phyloP scores from a whole-genome alignment of 2,888 invertebrate genomes.

The Microctonus brassicae region DNA sequence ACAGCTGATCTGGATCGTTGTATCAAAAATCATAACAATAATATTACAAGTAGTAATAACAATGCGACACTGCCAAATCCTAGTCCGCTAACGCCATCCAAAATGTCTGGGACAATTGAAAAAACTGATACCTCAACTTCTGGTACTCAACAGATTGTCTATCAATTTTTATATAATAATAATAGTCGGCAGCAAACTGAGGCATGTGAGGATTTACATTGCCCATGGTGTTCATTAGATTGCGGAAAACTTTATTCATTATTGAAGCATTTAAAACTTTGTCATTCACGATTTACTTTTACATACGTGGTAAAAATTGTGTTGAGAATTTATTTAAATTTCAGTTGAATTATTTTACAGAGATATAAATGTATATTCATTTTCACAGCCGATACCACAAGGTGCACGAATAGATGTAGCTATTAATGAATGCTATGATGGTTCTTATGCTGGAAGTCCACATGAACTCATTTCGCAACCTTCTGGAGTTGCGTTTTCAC shows the following conservation, averaged over 20 bases:
- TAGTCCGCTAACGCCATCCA: constrained; percentile 62
- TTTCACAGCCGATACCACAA: constrained; percentile 76
- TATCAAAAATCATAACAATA: constrained; percentile 63
- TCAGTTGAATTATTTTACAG: constrained; percentile 8
- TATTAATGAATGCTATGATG: constrained; percentile 95
- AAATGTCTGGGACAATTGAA: constrained; percentile 58
- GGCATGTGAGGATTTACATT: constrained; percentile 91
- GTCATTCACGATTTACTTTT: constrained; percentile 94
- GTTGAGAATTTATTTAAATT: background rate
- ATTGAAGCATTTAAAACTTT: constrained; percentile 92
- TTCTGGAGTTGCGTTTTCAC: constrained; percentile 79
- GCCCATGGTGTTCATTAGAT: constrained; percentile 96
- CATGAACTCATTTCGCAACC: constrained; percentile 86
- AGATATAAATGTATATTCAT: constrained; percentile 10
- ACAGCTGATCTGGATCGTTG: constrained; percentile 62
- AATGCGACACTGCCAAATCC: constrained; percentile 63
- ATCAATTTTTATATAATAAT: constrained; percentile 96
- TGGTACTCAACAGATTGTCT: constrained; percentile 84
- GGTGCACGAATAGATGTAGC: constrained; percentile 95
- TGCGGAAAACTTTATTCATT: constrained; percentile 89
- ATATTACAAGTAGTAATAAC: constrained; percentile 62
- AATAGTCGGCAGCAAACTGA: constrained; percentile 96
- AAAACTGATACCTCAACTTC: constrained; percentile 56
- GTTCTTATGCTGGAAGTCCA: constrained; percentile 94
- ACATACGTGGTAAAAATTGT: constrained; percentile 82